These are phyloP conservation scores for Sesia bembeciformis DNA, from an alignment of 2,888 invertebrate genomes.

Conservation along the genomic window DNA sequence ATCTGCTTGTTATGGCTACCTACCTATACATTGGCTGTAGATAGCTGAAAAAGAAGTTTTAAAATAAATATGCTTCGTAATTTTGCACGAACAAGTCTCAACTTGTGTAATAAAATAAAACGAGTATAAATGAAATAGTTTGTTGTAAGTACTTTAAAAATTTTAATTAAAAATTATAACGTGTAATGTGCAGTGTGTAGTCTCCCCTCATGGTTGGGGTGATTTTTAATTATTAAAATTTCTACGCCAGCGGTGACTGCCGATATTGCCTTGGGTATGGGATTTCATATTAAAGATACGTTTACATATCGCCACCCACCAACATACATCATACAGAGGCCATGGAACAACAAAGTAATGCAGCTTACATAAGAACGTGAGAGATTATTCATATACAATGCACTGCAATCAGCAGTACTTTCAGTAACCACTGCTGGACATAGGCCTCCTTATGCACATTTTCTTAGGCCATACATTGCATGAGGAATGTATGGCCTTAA, in stretches of 20 bases:
- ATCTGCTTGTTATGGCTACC: background rate
- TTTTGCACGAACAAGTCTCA: background rate
- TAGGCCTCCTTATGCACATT: too few relatives aligned
- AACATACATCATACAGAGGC: background rate
- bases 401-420: too few relatives aligned
- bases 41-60: too few relatives aligned
- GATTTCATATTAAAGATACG: background rate
- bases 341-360: too few relatives aligned
- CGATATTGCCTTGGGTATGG: slow-evolving; percentile 37
- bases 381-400: too few relatives aligned
- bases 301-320: background rate
- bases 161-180: slow-evolving; percentile 68
- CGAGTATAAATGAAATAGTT: background rate
- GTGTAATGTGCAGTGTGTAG: slow-evolving; percentile 52
- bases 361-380: too few relatives aligned
- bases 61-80: background rate
- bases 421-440: too few relatives aligned
- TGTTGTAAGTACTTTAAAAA: background rate
- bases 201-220: slow-evolving; percentile 52
- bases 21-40: background rate
- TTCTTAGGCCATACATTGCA: too few relatives aligned
- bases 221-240: slow-evolving; percentile 73
- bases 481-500: too few relatives aligned
- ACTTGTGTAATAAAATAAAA: background rate
- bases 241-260: slow-evolving; percentile 56